Evolutionary conservation across 2,113 vertebrate species (phyloP).

Genomic region (Rhinolophus sinicus): DNA sequence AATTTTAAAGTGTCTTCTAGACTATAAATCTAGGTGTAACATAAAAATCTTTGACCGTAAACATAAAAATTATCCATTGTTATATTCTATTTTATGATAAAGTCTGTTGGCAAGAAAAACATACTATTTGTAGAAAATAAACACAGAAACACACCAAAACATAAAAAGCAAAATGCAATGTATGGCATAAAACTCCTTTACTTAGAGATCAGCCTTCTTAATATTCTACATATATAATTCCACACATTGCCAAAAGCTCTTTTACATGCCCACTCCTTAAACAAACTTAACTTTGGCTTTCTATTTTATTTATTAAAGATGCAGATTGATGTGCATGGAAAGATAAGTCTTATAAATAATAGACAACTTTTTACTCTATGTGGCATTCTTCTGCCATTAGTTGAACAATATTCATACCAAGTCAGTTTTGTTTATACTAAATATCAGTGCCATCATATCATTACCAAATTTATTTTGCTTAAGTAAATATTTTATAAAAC

Average conservation of each 20-base stretch:
- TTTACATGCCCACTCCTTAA: neutral
- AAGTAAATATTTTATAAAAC: neutral
- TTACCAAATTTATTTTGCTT: neutral
- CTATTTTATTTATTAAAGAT: neutral
- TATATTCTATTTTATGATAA: neutral
- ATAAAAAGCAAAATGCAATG: neutral
- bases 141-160: neutral
- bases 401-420: neutral
- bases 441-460: neutral
- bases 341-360: neutral
- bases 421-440: neutral
- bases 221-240: neutral
- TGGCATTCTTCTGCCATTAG: neutral
- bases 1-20: neutral
- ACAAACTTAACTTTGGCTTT: neutral
- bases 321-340: neutral
- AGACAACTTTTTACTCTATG: neutral
- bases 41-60: neutral
- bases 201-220: neutral
- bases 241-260: neutral
- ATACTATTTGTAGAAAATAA: neutral
- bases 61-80: neutral
- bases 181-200: neutral
- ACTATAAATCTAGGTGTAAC: neutral
- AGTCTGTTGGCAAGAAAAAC: neutral